phyloP scores from a whole-genome alignment of 2,888 invertebrate species.

The Hirtodrosophila confusa region DNA sequence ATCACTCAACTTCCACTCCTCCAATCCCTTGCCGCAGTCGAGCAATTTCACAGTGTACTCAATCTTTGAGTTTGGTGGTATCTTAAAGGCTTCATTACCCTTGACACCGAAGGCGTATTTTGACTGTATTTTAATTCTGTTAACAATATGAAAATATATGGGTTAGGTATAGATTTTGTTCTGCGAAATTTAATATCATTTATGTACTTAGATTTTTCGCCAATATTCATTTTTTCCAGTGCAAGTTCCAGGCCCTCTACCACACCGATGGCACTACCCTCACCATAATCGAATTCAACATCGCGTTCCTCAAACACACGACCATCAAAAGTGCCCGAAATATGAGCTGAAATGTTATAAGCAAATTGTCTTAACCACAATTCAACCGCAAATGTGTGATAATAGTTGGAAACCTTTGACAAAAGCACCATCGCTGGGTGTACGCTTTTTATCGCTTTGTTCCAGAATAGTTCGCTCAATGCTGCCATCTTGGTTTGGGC shows the following conservation, averaged over 20 bases:
- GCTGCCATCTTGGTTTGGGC: conserved; percentile 92
- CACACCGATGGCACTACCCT: conserved; percentile 90
- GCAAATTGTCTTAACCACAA: background rate
- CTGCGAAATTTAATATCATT: background rate
- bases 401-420: conserved; percentile 88
- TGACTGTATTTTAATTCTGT: conserved; percentile 88
- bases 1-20: conserved; percentile 92
- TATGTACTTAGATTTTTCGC: conserved; percentile 88
- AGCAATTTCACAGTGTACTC: conserved; percentile 93
- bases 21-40: conserved; percentile 93
- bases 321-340: conserved; percentile 74
- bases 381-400: conserved; percentile 16
- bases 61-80: conserved; percentile 91
- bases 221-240: conserved; percentile 91
- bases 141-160: conserved; percentile 1
- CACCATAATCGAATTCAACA: conserved; percentile 93
- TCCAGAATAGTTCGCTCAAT: conserved; percentile 90
- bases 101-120: conserved; percentile 91
- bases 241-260: conserved; percentile 93
- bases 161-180: conserved; percentile 1
- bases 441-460: conserved; percentile 89
- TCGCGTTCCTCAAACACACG: conserved; percentile 89
- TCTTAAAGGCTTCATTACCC: conserved; percentile 89
- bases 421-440: conserved; percentile 92
- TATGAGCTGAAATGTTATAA: conserved; percentile 62